Conservation (phyloP, 2,113 vertebrate species). For the Trematomus loennbergii region DNA sequence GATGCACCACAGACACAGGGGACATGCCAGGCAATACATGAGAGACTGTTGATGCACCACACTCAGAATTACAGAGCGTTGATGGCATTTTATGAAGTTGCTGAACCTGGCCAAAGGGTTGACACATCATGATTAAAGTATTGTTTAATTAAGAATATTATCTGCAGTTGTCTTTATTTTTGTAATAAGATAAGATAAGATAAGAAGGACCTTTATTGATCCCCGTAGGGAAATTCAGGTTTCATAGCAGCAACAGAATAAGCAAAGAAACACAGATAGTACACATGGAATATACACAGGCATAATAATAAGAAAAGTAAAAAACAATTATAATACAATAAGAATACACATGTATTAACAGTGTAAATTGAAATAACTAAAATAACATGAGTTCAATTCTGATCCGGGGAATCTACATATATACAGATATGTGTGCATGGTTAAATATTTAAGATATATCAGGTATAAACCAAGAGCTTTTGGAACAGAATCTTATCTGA, state of each 20-base stretch:
- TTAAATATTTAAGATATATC: too few relatives aligned
- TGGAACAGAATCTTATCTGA: conserved; percentile 21
- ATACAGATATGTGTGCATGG: too few relatives aligned
- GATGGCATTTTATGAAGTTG: conserved; percentile 28
- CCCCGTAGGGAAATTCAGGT: too few relatives aligned
- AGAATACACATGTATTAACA: not conserved
- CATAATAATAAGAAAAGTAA: not conserved
- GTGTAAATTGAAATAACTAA: not conserved
- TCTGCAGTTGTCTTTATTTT: not conserved
- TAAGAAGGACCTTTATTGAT: too few relatives aligned
- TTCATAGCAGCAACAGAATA: too few relatives aligned
- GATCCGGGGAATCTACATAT: too few relatives aligned
- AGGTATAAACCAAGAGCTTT: conserved; percentile 13
- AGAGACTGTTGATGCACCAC: conserved; percentile 54
- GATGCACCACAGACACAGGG: conserved; percentile 63
- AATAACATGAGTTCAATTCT: not conserved
- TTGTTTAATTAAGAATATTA: not conserved
- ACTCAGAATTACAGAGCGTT: conserved; percentile 49
- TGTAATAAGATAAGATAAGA: not conserved
- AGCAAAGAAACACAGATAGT: not conserved
- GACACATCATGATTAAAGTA: not conserved
- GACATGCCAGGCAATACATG: conserved; percentile 54
- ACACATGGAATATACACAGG: not conserved
- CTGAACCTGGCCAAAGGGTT: not conserved
- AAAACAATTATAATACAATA: not conserved